Evolutionary conservation across 2,797 vertebrate species (phyloP), one percentile per base, ranked within the genome.

Genomic region (Potorous gilbertii): DNA sequence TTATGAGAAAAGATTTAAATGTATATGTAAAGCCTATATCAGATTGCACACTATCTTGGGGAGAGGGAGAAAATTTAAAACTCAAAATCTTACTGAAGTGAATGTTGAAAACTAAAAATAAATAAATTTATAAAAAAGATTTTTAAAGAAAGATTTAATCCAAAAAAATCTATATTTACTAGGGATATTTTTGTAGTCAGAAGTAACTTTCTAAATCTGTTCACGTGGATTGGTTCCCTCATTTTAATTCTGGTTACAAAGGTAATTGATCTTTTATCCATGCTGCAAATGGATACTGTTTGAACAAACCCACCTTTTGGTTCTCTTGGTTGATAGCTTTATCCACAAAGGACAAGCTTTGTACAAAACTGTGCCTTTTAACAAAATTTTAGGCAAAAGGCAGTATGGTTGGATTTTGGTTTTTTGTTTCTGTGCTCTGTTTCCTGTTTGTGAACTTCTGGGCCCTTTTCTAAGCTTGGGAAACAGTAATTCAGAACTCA

Each of bases 401-500:
- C 74, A 50, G 3, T 50, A 40, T 87, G 74, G 40, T 27, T 27
- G 9, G 21, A 27, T 87, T 87, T 87, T 87, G 9, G 21, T 81
- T 81, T 46, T 46, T 46, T 50, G 40, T 87, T 87, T 87, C 57
- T 3, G 6, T 27, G 52, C 11, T 93, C 54, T 29, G 4, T 62
- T 97, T 93, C 56, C 96, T 90, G 81, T 93, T 46, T 89, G 59
- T 90, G 74, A 95, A 46, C 66, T 95, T 89, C 91, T 95, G 59
- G 0, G 0, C 56, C 13, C 91, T 66, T 0, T 66, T 56, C 66
- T 91, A 1, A 46, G 34, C 55, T 90, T 29, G n/a, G 90, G 55
- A n/a, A 94, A 31, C 56, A 92, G 96, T 40, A 54, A 46, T 92
- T 97, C 97, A 98, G 92, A 95, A 92, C 6, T 96, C 94, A 90